These are phyloP conservation scores for Acipenser oxyrinchus DNA, from an alignment of 2,797 vertebrate genomes.

Conservation along the genomic window DNA sequence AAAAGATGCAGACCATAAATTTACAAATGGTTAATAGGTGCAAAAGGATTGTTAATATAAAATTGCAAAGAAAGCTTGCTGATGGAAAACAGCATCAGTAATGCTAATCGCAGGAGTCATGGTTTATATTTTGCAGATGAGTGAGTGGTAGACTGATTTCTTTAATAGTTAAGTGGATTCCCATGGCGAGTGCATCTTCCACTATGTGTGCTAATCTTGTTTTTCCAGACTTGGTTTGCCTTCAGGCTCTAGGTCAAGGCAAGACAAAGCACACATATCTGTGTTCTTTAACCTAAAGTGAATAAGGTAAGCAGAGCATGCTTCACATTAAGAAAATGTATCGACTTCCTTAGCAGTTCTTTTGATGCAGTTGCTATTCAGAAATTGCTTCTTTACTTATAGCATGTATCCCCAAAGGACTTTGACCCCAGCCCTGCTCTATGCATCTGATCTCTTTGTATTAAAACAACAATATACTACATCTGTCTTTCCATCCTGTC, in stretches of 20 bases:
- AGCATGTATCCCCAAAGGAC: neutral
- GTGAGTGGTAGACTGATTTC: neutral
- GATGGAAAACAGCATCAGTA: neutral
- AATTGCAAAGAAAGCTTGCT: neutral
- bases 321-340: neutral
- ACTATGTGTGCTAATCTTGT: neutral
- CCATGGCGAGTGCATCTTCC: neutral
- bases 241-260: conserved; percentile 45
- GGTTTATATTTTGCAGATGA: neutral
- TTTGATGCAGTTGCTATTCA: neutral
- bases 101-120: too few species aligned
- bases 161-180: neutral
- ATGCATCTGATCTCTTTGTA: neutral
- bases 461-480: neutral
- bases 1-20: neutral
- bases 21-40: neutral
- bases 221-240: conserved; percentile 17
- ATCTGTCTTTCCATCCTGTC: neutral
- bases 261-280: conserved; percentile 9
- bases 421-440: conserved; percentile 2
- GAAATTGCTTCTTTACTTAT: neutral
- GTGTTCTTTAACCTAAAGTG: neutral
- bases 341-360: neutral
- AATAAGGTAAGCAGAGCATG: neutral
- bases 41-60: neutral